Conservation (phyloP, 2,797 vertebrate genomes). For the Muscicapa striata region DNA sequence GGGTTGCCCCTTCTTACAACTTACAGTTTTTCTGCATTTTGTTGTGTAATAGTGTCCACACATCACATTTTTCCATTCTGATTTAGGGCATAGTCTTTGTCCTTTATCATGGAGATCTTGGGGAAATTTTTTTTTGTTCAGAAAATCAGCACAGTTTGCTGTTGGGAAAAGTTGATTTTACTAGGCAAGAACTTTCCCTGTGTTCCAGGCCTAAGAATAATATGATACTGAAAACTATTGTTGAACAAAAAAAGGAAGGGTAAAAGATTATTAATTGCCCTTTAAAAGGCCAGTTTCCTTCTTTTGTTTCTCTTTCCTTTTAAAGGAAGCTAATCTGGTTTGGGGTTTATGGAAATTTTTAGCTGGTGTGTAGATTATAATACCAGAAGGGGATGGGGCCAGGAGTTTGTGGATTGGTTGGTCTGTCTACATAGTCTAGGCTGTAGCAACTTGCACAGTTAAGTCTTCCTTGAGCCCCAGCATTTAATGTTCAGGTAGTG, state of each 20-base stretch:
- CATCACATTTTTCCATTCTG: neutral
- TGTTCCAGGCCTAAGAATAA: neutral
- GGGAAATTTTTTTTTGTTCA: neutral
- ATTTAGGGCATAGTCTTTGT: neutral
- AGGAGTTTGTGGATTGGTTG: neutral
- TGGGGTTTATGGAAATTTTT: neutral
- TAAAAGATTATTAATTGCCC: neutral
- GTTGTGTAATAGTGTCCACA: neutral
- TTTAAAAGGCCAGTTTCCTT: constrained; percentile 23
- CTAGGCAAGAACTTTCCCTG: neutral
- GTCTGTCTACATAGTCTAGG: accelerated
- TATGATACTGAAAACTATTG: neutral
- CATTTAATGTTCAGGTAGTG: neutral
- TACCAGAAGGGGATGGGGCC: neutral
- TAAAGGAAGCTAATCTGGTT: constrained; percentile 2
- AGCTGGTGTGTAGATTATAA: neutral
- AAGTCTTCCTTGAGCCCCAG: neutral
- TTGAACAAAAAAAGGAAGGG: neutral
- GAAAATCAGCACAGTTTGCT: neutral
- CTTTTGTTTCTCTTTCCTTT: constrained; percentile 55
- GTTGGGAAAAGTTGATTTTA: neutral
- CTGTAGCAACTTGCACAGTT: neutral
- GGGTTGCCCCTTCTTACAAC: neutral
- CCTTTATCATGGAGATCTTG: neutral
- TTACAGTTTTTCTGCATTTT: neutral